These are phyloP conservation scores for Drosophila dives DNA, from an alignment of 2,888 invertebrate species.

Conservation along the genomic window DNA sequence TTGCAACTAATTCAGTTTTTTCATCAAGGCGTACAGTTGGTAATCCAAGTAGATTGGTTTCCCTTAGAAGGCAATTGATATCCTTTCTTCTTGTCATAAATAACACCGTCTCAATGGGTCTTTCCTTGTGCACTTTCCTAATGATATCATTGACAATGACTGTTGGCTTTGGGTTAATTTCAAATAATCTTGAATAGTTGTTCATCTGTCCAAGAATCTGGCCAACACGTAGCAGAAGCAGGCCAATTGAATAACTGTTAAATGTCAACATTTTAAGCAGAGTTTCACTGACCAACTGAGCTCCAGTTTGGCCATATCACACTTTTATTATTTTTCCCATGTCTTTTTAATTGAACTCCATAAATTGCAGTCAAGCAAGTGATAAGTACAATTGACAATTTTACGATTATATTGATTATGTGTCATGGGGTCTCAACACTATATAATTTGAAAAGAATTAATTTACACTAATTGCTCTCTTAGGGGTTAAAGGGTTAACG, in stretches of 20 bases:
- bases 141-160: slow-evolving; percentile 14
- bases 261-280: not conserved
- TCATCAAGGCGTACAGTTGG: slow-evolving; percentile 20
- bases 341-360: not conserved
- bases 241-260: no score
- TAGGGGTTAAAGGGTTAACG: not conserved
- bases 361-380: not conserved
- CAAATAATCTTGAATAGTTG: not conserved
- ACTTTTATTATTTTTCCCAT: not conserved
- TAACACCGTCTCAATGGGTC: slow-evolving; percentile 14
- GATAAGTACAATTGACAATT: not conserved
- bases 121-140: slow-evolving; percentile 1
- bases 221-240: not conserved
- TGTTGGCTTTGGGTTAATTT: not conserved
- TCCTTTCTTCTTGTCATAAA: slow-evolving; percentile 3
- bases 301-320: not conserved
- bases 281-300: not conserved
- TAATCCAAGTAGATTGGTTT: not conserved
- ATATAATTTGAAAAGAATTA: not conserved
- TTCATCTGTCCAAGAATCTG: not conserved
- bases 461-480: not conserved
- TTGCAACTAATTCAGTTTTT: not conserved
- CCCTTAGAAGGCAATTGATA: not conserved
- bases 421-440: not conserved
- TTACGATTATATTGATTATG: not conserved